These are phyloP conservation scores for Uria lomvia DNA, from an alignment of 2,113 vertebrate genomes.

Conservation along the genomic window DNA sequence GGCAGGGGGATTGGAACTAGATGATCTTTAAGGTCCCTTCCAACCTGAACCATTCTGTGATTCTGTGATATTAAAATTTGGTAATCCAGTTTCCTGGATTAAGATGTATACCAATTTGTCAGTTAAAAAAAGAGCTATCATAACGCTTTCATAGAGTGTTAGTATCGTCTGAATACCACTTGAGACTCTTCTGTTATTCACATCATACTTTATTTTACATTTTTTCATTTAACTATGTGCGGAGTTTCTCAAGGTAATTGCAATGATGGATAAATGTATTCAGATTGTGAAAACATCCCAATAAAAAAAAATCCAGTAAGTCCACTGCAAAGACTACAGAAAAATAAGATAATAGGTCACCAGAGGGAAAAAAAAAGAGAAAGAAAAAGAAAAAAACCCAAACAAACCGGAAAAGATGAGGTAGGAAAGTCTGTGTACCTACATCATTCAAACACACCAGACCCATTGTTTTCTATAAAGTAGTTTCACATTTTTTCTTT, in stretches of 20 bases:
- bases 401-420: neutral
- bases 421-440: neutral
- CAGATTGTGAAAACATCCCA: neutral
- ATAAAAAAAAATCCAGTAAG: neutral
- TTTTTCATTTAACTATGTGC: neutral
- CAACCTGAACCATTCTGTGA: no score
- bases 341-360: neutral
- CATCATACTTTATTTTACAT: neutral
- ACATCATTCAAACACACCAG: neutral
- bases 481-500: neutral
- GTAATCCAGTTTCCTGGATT: neutral
- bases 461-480: fast-evolving
- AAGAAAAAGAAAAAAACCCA: fast-evolving
- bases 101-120: neutral
- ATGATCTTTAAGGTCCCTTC: no score
- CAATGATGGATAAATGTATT: neutral
- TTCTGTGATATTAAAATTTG: neutral
- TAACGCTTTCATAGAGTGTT: neutral
- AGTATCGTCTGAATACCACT: neutral
- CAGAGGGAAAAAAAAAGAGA: neutral
- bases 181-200: neutral
- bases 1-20: no score
- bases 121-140: neutral
- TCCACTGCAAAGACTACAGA: neutral
- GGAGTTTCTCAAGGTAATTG: neutral